These are phyloP conservation scores for Zaprionus lachaisei DNA, from an alignment of 1,140 invertebrate species.

Conservation along the genomic window DNA sequence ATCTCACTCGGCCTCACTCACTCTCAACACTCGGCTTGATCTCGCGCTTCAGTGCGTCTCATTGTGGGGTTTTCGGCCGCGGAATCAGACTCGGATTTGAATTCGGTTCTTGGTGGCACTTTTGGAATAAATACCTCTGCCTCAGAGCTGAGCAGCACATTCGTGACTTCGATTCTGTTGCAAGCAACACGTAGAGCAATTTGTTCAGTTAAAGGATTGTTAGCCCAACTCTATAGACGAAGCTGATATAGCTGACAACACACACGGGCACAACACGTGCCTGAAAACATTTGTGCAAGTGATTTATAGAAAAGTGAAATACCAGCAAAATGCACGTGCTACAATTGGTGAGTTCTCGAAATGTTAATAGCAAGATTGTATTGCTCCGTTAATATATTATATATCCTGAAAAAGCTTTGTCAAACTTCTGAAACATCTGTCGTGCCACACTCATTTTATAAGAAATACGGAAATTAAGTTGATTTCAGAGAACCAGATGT, in stretches of 20 bases:
- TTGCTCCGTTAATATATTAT: slow-evolving; percentile 5
- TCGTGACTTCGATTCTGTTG: slow-evolving; percentile 58
- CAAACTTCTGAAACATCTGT: background rate
- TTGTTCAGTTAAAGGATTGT: slow-evolving; percentile 38
- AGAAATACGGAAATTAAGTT: background rate
- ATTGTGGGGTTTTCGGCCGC: slow-evolving; percentile 27
- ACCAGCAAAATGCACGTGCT: slow-evolving; percentile 46
- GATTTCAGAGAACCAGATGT: background rate
- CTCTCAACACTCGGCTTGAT: background rate
- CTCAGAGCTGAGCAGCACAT: slow-evolving; percentile 47
- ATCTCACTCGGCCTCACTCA: background rate
- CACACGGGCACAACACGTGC: slow-evolving; percentile 52
- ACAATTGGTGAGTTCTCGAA: slow-evolving; percentile 55
- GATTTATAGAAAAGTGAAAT: slow-evolving; percentile 38
- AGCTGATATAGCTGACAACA: background rate
- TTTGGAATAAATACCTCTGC: slow-evolving; percentile 68
- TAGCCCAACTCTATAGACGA: background rate
- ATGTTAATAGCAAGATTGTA: no score
- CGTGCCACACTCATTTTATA: background rate
- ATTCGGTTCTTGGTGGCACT: slow-evolving; percentile 34
- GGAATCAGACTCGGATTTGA: background rate
- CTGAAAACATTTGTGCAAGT: slow-evolving; percentile 38
- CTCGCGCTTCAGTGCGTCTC: slow-evolving; percentile 56
- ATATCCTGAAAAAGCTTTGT: slow-evolving; percentile 8
- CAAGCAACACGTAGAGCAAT: slow-evolving; percentile 18